These are phyloP conservation scores for Xenopus petersii DNA, from an alignment of 2,797 vertebrate genomes.

Conservation along the genomic window DNA sequence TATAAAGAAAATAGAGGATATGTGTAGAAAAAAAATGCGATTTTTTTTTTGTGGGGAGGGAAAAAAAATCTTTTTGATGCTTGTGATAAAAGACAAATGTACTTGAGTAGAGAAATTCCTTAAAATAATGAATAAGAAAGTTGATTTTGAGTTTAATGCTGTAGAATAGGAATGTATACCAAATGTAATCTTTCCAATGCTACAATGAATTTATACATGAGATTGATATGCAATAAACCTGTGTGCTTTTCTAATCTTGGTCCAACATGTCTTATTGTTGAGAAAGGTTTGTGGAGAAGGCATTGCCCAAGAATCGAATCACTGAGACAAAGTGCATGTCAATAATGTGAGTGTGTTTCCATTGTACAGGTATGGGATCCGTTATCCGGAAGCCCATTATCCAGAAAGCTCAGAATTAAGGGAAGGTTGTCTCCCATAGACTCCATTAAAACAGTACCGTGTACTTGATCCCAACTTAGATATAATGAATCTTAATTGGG, in stretches of 20 bases:
- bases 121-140: slow-evolving; percentile 70
- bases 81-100: slow-evolving; percentile 87
- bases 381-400: too few species aligned
- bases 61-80: slow-evolving; percentile 86
- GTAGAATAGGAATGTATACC: slow-evolving; percentile 98
- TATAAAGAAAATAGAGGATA: slow-evolving; percentile 74
- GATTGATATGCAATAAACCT: slow-evolving; percentile 99
- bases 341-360: too few species aligned
- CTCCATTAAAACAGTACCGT: too few species aligned
- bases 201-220: slow-evolving; percentile 99
- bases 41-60: slow-evolving; percentile 51
- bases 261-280: slow-evolving; percentile 46
- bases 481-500: too few species aligned
- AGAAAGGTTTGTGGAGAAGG: not conserved
- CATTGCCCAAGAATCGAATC: too few species aligned
- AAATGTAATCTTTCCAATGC: slow-evolving; percentile 99
- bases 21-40: slow-evolving; percentile 55
- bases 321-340: too few species aligned
- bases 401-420: too few species aligned
- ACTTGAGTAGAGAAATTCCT: slow-evolving; percentile 89
- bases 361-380: too few species aligned
- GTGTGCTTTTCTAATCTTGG: slow-evolving; percentile 91
- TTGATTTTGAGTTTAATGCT: slow-evolving; percentile 94
- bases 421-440: too few species aligned
- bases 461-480: too few species aligned